phyloP scores from a whole-genome alignment of 2,113 vertebrate species.

The Rhombomys opimus region DNA sequence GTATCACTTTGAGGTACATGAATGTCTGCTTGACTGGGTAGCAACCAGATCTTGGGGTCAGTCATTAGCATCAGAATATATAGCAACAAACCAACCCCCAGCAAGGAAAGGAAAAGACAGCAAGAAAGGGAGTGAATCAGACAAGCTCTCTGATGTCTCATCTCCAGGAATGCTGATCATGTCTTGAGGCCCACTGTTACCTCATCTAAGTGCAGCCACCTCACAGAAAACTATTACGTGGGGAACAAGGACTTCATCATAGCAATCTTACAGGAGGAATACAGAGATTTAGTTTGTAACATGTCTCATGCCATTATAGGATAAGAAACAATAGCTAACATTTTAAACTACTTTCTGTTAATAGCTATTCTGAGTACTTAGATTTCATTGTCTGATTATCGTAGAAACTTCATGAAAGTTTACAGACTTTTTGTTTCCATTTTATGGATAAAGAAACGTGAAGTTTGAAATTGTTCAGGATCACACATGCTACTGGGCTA shows the following conservation, averaged over 20 bases:
- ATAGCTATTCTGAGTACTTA: neutral
- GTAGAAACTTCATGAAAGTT: neutral
- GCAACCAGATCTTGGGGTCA: too few relatives aligned
- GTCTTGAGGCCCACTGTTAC: neutral
- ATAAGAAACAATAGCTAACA: conserved; percentile 1
- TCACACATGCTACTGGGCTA: neutral
- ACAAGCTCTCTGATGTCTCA: neutral
- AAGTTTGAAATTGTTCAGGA: conserved; percentile 23
- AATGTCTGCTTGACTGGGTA: too few relatives aligned
- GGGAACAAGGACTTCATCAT: neutral
- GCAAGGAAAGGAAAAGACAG: neutral
- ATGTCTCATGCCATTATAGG: neutral
- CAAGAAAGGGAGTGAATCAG: neutral
- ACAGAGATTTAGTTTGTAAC: neutral
- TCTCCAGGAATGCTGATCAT: neutral
- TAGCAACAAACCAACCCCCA: too few relatives aligned
- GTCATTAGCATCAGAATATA: too few relatives aligned
- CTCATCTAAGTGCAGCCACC: neutral
- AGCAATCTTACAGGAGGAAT: neutral
- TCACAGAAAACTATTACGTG: neutral
- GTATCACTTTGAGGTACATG: too few relatives aligned
- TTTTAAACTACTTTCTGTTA: conserved; percentile 48
- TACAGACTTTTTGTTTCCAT: neutral
- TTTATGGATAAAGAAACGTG: neutral
- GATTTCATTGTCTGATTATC: conserved; percentile 1